phyloP scores from a whole-genome alignment of 2,888 invertebrate species.

The Rambutsinella grinnellia region DNA sequence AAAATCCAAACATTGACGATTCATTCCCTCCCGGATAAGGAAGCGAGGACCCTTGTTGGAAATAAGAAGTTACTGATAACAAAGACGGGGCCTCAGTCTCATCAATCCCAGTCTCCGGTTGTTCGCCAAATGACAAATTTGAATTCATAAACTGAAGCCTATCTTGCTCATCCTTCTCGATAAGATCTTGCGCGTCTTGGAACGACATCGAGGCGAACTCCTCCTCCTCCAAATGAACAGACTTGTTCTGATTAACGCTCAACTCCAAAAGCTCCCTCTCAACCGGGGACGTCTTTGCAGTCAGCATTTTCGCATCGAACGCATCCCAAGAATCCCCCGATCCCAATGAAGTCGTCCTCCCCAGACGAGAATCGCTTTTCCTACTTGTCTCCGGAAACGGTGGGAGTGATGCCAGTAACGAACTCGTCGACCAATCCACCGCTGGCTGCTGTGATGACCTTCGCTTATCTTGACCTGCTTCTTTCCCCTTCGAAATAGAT shows the following conservation, averaged over 20 bases:
- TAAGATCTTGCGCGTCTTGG: constrained; percentile 41
- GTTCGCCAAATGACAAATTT: constrained; percentile 34
- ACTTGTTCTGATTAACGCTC: constrained; percentile 17
- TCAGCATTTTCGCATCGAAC: constrained; percentile 43
- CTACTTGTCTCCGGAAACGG: no score
- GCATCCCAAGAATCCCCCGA: constrained; percentile 41
- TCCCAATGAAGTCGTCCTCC: no score
- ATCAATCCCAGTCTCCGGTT: no score
- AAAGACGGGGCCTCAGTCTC: constrained; percentile 37
- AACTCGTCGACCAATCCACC: no score
- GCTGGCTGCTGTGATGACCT: no score
- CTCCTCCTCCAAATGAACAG: constrained; percentile 15
- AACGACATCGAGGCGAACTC: constrained; percentile 28
- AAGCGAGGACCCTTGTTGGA: constrained; percentile 46
- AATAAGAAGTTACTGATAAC: constrained; percentile 42
- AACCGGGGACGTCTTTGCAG: neutral
- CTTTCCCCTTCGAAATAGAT: no score
- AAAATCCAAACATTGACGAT: constrained; percentile 29
- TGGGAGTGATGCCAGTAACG: no score
- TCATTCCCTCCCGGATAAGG: constrained; percentile 42
- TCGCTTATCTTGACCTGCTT: no score
- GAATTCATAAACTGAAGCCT: constrained; percentile 49
- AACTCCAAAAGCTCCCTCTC: constrained; percentile 35
- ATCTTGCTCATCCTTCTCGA: constrained; percentile 49
- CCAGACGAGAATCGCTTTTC: no score